These are phyloP conservation scores for Ochlodes sylvanus DNA, from an alignment of 2,888 invertebrate species.

Conservation along the genomic window DNA sequence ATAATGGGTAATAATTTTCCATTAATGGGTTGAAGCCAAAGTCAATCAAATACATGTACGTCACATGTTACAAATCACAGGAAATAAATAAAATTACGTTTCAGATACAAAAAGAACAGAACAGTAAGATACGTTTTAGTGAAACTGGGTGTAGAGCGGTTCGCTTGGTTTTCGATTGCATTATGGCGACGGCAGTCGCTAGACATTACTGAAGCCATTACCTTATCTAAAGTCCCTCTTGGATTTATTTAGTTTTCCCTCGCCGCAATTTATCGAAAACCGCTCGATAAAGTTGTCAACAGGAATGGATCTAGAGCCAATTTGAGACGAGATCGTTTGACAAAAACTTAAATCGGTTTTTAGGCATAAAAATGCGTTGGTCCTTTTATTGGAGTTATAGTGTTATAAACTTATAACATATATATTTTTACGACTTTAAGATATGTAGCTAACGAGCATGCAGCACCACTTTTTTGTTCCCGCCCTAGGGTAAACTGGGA, in stretches of 20 bases:
- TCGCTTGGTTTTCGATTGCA: conserved; percentile 78
- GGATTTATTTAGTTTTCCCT: conserved; percentile 85
- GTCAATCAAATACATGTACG: too few species aligned
- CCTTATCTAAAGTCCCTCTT: conserved; percentile 85
- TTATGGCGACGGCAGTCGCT: conserved; percentile 76
- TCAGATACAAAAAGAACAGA: conserved; percentile 44
- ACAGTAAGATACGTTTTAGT: conserved; percentile 50
- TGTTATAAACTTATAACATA: background rate
- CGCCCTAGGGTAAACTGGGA: too few species aligned
- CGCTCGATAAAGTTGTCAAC: conserved; percentile 85
- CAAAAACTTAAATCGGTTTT: conserved; percentile 73
- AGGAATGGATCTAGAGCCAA: conserved; percentile 82
- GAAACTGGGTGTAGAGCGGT: conserved; percentile 61
- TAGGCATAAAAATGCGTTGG: conserved; percentile 47
- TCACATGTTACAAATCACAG: too few species aligned
- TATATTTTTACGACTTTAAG: too few species aligned
- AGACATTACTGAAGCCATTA: conserved; percentile 84
- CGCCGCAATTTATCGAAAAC: conserved; percentile 84
- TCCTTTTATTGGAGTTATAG: conserved; percentile 40
- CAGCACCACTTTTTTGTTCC: too few species aligned
- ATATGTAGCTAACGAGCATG: too few species aligned
- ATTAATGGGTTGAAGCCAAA: too few species aligned
- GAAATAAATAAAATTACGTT: conserved; percentile 35
- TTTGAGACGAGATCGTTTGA: conserved; percentile 73
- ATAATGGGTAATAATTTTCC: too few species aligned